Percentiles rank a stretch among this genome's conserved stretches.
These are phyloP conservation scores for Cassiopea andromeda DNA, from an alignment of 30 jellyfish, hydroid and myxozoan species.

Conservation along the genomic window DNA sequence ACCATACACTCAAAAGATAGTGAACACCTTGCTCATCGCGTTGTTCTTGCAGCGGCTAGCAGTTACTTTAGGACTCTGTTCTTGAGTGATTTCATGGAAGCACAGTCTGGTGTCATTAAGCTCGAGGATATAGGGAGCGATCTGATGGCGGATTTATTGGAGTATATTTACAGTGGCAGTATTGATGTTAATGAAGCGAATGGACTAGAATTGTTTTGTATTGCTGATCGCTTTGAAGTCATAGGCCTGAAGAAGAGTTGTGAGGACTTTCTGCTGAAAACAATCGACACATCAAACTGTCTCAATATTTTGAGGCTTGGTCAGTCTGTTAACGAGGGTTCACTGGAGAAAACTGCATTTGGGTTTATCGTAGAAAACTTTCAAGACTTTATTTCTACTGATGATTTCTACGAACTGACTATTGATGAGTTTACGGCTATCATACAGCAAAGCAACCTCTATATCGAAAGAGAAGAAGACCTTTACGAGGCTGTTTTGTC, in stretches of 20 bases:
- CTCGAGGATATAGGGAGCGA: slow-evolving; percentile 64
- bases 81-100: slow-evolving; percentile 51
- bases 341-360: slow-evolving; percentile 41
- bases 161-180: slow-evolving; percentile 61
- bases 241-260: slow-evolving; percentile 45
- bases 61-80: slow-evolving; percentile 67
- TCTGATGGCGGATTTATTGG: slow-evolving; percentile 44
- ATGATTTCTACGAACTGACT: slow-evolving; percentile 63
- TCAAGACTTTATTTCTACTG: slow-evolving; percentile 36
- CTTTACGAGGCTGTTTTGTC: slow-evolving; percentile 46
- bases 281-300: slow-evolving; percentile 60
- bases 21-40: slow-evolving; percentile 70
- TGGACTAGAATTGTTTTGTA: slow-evolving; percentile 66
- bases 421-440: slow-evolving; percentile 43
- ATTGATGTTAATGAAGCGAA: slow-evolving; percentile 42
- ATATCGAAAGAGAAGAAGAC: slow-evolving; percentile 73
- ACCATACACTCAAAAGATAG: slow-evolving; percentile 38
- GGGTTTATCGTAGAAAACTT: slow-evolving; percentile 52
- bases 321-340: slow-evolving; percentile 26
- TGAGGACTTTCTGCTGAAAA: slow-evolving; percentile 28
- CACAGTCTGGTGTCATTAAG: slow-evolving; percentile 56
- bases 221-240: slow-evolving; percentile 83
- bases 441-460: slow-evolving; percentile 58
- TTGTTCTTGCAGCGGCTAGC: slow-evolving; percentile 70
- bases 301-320: slow-evolving; percentile 59